Conservation (phyloP, 2,797 vertebrate genomes). For the Aulostomus chinensis region DNA sequence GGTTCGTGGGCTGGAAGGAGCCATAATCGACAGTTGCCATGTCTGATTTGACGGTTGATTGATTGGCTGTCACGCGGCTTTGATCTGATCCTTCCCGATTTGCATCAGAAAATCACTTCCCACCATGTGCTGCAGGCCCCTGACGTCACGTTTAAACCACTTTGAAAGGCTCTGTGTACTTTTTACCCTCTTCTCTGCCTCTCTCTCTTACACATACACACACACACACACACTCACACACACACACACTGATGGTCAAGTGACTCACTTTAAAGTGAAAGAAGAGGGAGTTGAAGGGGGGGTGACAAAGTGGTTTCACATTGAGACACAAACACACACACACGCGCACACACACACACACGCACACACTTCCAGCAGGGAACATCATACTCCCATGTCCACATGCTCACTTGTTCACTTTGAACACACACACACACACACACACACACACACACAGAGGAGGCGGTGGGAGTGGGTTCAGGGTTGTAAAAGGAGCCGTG, state of each 20-base stretch:
- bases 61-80: slow-evolving; percentile 90
- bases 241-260: slow-evolving; percentile 61
- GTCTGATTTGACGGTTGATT: slow-evolving; percentile 97
- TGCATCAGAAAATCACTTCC: slow-evolving; percentile 97
- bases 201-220: slow-evolving; percentile 10
- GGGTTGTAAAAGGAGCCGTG: slow-evolving; percentile 80
- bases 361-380: slow-evolving; percentile 56
- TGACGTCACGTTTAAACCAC: slow-evolving; percentile 79
- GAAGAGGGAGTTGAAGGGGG: no score
- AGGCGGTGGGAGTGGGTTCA: slow-evolving; percentile 65
- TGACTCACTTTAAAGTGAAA: slow-evolving; percentile 72
- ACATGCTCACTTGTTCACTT: slow-evolving; percentile 68
- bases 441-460: slow-evolving; percentile 50
- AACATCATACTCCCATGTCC: slow-evolving; percentile 76
- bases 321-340: slow-evolving; percentile 51
- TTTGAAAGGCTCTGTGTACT: slow-evolving; percentile 74
- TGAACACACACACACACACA: slow-evolving; percentile 37
- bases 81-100: slow-evolving; percentile 87
- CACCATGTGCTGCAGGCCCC: slow-evolving; percentile 74
- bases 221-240: slow-evolving; percentile 17
- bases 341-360: slow-evolving; percentile 4
- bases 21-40: slow-evolving; percentile 91
- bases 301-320: slow-evolving; percentile 68
- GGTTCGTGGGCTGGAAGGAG: slow-evolving; percentile 87
- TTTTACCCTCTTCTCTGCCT: slow-evolving; percentile 28